A percentile compares a stretch with the other conserved stretches of the same genome.
Conservation (phyloP, 2,113 vertebrate genomes). For the Misgurnus mizolepis region DNA sequence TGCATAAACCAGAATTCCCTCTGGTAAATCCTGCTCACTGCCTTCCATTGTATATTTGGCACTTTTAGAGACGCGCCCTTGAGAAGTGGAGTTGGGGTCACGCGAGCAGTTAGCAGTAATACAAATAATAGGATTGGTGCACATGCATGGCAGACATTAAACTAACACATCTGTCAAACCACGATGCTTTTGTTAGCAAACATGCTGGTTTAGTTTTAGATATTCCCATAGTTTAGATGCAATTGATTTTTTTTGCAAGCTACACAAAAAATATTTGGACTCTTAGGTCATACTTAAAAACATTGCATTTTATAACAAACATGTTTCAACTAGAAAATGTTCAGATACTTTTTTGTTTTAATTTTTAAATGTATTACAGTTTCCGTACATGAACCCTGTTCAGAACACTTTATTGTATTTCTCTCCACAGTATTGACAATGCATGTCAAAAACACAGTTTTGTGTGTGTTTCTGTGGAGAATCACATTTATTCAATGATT, state of each 20-base stretch:
- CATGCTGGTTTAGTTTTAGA: conserved; percentile 25
- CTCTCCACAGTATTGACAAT: too few species aligned
- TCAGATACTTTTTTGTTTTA: too few species aligned
- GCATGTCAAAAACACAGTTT: too few species aligned
- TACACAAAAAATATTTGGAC: too few species aligned
- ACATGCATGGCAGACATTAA: conserved; percentile 45
- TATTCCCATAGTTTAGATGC: background rate
- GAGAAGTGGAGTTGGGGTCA: conserved; percentile 52
- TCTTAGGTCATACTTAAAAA: too few species aligned
- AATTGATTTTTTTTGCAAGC: background rate
- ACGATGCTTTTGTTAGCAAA: conserved; percentile 24
- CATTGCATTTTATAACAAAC: too few species aligned
- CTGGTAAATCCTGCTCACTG: conserved; percentile 42
- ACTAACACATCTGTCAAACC: conserved; percentile 47
- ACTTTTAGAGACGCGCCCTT: conserved; percentile 50
- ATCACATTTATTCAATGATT: too few species aligned
- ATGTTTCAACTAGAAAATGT: too few species aligned
- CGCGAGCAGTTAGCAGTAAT: conserved; percentile 50
- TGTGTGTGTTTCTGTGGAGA: too few species aligned
- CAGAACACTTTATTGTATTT: too few species aligned
- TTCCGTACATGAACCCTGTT: too few species aligned
- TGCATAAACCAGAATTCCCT: conserved; percentile 33
- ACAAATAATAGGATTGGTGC: conserved; percentile 54
- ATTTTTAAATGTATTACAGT: too few species aligned
- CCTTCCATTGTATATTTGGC: conserved; percentile 43